Percentiles rank a stretch among this genome's conserved stretches.
These are phyloP conservation scores for Pelecanoides urinatrix DNA, from an alignment of 2,113 vertebrate genomes.

Conservation along the genomic window DNA sequence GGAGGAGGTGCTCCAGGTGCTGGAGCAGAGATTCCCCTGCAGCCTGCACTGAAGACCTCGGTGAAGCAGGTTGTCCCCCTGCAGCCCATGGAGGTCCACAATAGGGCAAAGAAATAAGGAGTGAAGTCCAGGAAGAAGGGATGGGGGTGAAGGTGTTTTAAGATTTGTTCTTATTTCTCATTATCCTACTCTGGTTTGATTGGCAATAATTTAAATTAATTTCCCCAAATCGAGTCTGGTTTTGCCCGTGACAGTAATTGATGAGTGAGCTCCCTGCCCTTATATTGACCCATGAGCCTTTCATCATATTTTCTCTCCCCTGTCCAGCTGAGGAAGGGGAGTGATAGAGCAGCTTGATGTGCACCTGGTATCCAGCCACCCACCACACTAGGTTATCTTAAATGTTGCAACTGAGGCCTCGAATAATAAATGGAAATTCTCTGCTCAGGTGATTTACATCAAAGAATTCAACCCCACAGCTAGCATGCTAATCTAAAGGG, in stretches of 20 bases:
- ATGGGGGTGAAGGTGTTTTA: not conserved
- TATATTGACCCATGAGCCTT: accelerated
- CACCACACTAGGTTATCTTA: not conserved
- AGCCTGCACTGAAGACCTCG: accelerated
- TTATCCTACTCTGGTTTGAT: not conserved
- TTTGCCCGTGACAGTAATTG: accelerated
- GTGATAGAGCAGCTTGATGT: not conserved
- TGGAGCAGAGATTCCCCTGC: not conserved
- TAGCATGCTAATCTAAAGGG: not conserved
- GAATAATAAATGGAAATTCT: not conserved
- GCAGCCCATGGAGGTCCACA: not conserved
- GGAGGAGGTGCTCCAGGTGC: not conserved
- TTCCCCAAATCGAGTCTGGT: not conserved
- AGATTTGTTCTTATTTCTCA: not conserved
- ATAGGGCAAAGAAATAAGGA: not conserved
- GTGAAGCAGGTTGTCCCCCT: not conserved
- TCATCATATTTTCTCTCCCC: not conserved
- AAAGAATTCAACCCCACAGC: not conserved
- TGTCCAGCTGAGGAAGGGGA: not conserved
- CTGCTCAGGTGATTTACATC: not conserved
- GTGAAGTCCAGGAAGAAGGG: not conserved
- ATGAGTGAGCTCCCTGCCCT: not conserved
- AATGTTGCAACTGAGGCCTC: not conserved
- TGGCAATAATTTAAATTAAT: not conserved
- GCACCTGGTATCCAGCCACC: not conserved